phyloP scores from a whole-genome alignment of 2,888 invertebrate genomes.

The Drosophila picticornis region DNA sequence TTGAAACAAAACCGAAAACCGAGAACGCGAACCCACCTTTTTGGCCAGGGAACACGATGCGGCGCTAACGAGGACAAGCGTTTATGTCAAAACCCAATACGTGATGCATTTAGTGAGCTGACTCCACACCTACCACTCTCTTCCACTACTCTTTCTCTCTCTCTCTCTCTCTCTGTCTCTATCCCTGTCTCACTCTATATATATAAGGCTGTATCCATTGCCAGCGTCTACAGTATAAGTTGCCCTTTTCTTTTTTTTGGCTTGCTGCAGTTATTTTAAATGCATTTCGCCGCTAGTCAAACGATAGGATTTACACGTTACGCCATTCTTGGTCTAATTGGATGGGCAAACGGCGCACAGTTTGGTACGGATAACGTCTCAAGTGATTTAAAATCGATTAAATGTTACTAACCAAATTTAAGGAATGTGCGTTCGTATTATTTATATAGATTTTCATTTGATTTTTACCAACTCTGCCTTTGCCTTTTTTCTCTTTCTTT shows the following conservation, averaged over 20 bases:
- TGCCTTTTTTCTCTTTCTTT: not conserved
- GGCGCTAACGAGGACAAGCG: conserved; percentile 83
- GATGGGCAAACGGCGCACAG: conserved; percentile 64
- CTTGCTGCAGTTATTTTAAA: conserved; percentile 61
- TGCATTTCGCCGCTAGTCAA: conserved; percentile 67
- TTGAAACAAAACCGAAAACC: conserved; percentile 26
- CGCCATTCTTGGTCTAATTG: conserved; percentile 79
- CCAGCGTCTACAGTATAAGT: conserved; percentile 11
- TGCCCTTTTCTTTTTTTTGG: conserved; percentile 4
- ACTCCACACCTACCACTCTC: conserved; percentile 3
- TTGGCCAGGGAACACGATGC: conserved; percentile 67
- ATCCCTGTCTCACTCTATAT: conserved; percentile 7
- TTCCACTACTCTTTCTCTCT: not conserved
- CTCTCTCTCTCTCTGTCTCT: not conserved
- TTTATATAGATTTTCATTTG: not conserved
- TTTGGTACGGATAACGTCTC: conserved; percentile 20
- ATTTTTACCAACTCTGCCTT: not conserved
- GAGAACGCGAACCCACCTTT: conserved; percentile 24
- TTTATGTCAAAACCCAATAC: conserved; percentile 82
- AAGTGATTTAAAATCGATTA: conserved; percentile 40
- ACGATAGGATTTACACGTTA: conserved; percentile 73
- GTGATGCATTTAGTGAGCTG: conserved; percentile 76
- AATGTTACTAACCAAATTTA: not conserved
- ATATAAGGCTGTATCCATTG: not conserved
- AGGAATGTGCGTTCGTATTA: too few species aligned